Base-by-base conservation (phyloP, 2,797 vertebrate species). In the Aselliscus stoliczkanus region DNA sequence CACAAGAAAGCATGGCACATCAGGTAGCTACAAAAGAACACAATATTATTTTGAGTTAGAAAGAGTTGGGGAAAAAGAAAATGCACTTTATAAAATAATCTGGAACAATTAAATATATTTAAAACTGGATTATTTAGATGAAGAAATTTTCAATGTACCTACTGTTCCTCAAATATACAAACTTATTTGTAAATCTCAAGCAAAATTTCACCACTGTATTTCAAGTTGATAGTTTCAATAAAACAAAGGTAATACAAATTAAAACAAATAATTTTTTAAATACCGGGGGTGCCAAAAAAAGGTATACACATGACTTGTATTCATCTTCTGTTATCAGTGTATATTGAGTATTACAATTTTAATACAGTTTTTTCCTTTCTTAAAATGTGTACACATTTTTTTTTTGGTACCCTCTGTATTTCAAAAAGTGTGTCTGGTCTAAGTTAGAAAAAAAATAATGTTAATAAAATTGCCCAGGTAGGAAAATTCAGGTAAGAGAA, bases 1-100 rank as follows among this genome's bases (percentile, higher is more conserved):
- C 98, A 98, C 99, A 99, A 23, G 98, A 98, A 60, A 99, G 96
- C 99, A 99, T 99, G 96, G 11, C 75, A 81, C 31, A 77, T 47
- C 37, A 50, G 42, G 50, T 44, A 77, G 62, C 97, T 97, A 75
- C 67, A 90, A 96, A 86, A 88, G 15, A 94, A 79, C 18, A 95
- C 23, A 95, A 27, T 21, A 44, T 31, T 58, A 65, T 56, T 58
- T 90, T 73, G 87, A 67, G 31, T 65, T 92, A 76, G 56, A 90
- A 80, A 75, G 31, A 94, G 7, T 4, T 77, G 25, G 86, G 94
- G 72, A 88, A 85, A 93, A 95, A 89, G 47, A 76, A 80, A 92
- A 86, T 50, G 14, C 8, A 90, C 37, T 89, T 86, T 90, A 77
- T 76, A 81, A 94, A 76, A 81, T 69, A 20, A 96, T 42, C 64